Evolutionary conservation across 2,888 invertebrate species (phyloP), one percentile per base, ranked within the genome.

Genomic region (Ashinkailepas kermadecensis): DNA sequence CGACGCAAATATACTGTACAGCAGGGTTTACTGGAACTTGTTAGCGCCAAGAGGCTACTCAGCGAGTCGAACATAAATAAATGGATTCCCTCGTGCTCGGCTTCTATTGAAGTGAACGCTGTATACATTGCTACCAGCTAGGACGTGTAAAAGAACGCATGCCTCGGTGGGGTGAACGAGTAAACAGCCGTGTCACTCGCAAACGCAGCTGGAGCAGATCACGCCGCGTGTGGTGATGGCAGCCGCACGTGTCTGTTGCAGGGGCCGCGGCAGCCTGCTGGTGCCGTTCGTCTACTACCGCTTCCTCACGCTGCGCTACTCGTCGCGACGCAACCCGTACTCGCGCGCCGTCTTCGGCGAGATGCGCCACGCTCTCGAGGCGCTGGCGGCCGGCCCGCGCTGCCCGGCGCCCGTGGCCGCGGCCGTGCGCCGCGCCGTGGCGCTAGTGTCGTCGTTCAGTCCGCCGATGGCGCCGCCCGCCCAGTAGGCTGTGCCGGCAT

Each of bases 201-300:
- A 39, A 4, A 39, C 39, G 39, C 39, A 39, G 39, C 39, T 39
- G 39, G 39, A 39, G 39, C 39, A 39, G 39, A 39, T 39, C 39
- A 39, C 39, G 39, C 1, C 4, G 39, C n/a, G 39, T 39, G 39
- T 39, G 39, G 39, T 39, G 39, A 39, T 39, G 39, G 4, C 39
- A 4, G 39, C 39, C 39, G 39, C 2, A 39, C n/a, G n/a, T 39
- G 39, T 39, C 39, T 39, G 39, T 89, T 90, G 80, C 89, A 98
- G 97, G 88, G 97, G 97, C 58, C 92, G 93, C 88, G 94, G 94
- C 86, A 95, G 94, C 58, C 89, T 99, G 82, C 89, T 99, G 86
- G 94, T 97, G 21, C 97, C 98, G 78, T 94, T 99, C 89, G 92
- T 97, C 86, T 99, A 99, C 90, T 99, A 97, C 89, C 95, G 98